Evolutionary conservation across 2,113 vertebrate genomes (phyloP).

Genomic region (rat (Rattus norvegicus)): GRCr8 NC_086020.1:142189501-142190000

Average conservation of each 20-base stretch:
- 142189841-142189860: background rate
- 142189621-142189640: constrained; percentile 3
- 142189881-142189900: background rate
- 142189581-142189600: background rate
- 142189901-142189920: constrained; percentile 37
- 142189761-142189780: background rate
- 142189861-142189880: background rate
- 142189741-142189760: background rate
- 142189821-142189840: background rate
- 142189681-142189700: background rate
- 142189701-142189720: constrained; percentile 4
- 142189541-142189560: background rate
- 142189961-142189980: background rate
- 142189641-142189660: background rate
- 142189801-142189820: background rate
- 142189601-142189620: background rate
- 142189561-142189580: background rate
- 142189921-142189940: background rate
- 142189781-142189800: constrained; percentile 1
- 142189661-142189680: constrained; percentile 1
- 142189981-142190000: background rate
- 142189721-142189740: constrained; percentile 34
- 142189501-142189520: background rate
- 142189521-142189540: background rate
- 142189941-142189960: background rate